A percentile compares a stretch with the other conserved stretches of the same genome.
These are phyloP conservation scores for Tipula confusa DNA, from an alignment of 2,888 invertebrate genomes.

Conservation along the genomic window DNA sequence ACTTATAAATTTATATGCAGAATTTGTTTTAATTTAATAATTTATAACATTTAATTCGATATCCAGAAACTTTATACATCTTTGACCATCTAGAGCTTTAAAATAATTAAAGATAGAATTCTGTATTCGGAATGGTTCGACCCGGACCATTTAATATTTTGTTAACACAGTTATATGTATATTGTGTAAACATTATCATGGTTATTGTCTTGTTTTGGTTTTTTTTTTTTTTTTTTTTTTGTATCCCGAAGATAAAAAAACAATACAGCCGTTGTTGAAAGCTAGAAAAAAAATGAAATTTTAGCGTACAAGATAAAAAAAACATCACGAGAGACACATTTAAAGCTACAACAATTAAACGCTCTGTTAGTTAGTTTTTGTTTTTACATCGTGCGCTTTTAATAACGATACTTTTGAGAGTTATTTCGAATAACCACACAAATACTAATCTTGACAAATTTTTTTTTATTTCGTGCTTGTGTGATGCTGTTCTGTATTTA, in stretches of 20 bases:
- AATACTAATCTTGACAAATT: not conserved
- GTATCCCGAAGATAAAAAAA: not conserved
- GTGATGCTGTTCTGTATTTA: not conserved
- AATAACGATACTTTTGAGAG: constrained; percentile 25
- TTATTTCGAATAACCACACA: not conserved
- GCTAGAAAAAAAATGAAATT: not conserved
- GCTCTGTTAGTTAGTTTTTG: not conserved
- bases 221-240: not conserved
- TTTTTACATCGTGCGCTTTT: not conserved
- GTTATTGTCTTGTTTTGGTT: not conserved
- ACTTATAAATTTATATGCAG: too few species aligned
- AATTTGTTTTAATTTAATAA: too few species aligned
- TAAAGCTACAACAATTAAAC: constrained; percentile 16
- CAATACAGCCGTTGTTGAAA: not conserved
- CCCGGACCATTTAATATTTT: not conserved
- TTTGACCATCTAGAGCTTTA: too few species aligned
- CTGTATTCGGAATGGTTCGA: not conserved
- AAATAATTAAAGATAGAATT: too few species aligned
- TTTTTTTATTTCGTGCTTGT: not conserved
- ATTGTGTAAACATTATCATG: not conserved
- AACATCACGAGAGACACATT: not conserved
- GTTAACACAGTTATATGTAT: not conserved
- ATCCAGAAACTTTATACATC: too few species aligned
- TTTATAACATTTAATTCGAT: too few species aligned
- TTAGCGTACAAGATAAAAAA: not conserved